Conservation (phyloP, 2,797 vertebrate genomes). For the Nyctibius grandis region DNA sequence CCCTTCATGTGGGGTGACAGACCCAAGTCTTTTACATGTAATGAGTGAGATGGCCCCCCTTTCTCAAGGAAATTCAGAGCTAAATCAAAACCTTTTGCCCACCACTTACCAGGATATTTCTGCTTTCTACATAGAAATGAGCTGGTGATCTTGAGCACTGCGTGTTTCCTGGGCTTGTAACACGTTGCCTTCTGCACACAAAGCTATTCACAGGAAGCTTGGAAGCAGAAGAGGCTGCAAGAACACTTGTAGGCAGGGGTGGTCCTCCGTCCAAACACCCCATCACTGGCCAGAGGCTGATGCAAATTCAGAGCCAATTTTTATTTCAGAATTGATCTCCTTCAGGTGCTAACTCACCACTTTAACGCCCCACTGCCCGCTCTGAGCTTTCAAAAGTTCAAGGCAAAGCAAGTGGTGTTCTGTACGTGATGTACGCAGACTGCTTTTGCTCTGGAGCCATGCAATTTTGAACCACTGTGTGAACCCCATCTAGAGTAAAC, state of each 20-base stretch:
- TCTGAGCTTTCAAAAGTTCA: not conserved
- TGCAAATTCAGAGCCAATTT: not conserved
- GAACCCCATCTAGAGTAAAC: not conserved
- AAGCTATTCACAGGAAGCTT: not conserved
- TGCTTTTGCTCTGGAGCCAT: not conserved
- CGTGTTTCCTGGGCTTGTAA: not conserved
- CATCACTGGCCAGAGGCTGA: not conserved
- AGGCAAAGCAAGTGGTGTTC: not conserved
- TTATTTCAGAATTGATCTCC: not conserved
- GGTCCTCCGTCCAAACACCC: not conserved
- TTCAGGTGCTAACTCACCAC: not conserved
- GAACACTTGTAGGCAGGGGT: not conserved
- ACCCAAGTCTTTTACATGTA: not conserved
- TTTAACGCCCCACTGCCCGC: not conserved
- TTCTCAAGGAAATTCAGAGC: not conserved
- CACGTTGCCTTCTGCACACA: not conserved
- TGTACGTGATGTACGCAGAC: accelerated
- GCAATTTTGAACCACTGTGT: not conserved
- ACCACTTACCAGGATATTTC: not conserved
- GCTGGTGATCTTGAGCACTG: not conserved
- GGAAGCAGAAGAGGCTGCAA: not conserved
- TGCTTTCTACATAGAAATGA: not conserved
- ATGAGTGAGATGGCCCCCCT: not conserved
- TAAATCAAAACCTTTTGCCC: not conserved
- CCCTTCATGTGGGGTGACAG: not conserved